Percentiles rank a stretch among this genome's conserved stretches.
These are phyloP conservation scores for Amitus sp. DNA, from an alignment of 2,888 invertebrate genomes.

Conservation along the genomic window DNA sequence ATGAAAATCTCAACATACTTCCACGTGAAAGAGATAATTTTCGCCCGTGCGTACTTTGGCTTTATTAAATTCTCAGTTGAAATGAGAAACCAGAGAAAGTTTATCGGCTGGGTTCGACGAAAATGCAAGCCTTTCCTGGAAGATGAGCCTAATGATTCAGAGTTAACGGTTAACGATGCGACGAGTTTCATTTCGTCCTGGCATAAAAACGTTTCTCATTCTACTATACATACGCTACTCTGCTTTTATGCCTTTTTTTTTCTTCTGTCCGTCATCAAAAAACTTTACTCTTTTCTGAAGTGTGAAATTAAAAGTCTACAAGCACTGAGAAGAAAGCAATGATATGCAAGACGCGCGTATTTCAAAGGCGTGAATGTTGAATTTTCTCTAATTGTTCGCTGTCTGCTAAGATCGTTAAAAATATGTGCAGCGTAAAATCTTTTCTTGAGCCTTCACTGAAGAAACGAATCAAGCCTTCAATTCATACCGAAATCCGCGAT, in stretches of 20 bases:
- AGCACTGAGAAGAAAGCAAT: constrained; percentile 43
- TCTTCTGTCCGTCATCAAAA: constrained; percentile 26
- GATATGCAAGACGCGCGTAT: constrained; percentile 52
- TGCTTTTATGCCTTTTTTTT: constrained; percentile 23
- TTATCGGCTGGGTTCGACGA: constrained; percentile 55
- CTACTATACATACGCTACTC: constrained; percentile 21
- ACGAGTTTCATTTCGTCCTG: constrained; percentile 52
- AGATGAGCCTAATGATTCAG: constrained; percentile 45
- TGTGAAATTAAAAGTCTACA: constrained; percentile 39
- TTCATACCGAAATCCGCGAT: too few species aligned
- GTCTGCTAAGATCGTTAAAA: constrained; percentile 16
- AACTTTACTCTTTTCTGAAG: constrained; percentile 39
- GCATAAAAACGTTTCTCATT: constrained; percentile 49
- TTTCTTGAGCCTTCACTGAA: too few species aligned
- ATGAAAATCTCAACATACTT: too few species aligned
- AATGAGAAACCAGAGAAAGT: constrained; percentile 43
- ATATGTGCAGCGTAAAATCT: constrained; percentile 41
- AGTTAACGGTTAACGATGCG: constrained; percentile 51
- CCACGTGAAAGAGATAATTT: too few species aligned
- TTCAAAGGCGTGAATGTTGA: constrained; percentile 51
- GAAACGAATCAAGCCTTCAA: too few species aligned
- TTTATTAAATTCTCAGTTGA: not conserved
- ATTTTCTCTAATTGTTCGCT: constrained; percentile 57
- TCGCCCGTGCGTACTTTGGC: not conserved
- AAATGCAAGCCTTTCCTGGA: constrained; percentile 30